Base-by-base conservation (phyloP, 2,888 invertebrate genomes). In the Clanis bilineata region DNA sequence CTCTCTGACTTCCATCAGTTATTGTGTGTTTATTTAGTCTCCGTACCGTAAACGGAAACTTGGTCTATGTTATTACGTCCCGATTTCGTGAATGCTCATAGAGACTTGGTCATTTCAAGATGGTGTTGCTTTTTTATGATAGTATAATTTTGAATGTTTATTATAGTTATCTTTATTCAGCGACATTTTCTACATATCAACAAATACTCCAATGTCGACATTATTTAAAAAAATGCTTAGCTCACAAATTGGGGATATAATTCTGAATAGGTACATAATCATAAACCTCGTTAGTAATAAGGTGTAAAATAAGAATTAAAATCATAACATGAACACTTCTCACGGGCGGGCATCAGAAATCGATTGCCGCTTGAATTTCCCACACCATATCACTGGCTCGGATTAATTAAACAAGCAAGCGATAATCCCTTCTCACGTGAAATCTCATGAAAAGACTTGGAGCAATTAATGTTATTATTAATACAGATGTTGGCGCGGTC, bases 371-470 rank as follows among this genome's bases (percentile, higher is more conserved):
- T 65, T 65, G 69, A 68, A 72, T 80, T 86, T 88, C 86, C 79
- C 87, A 88, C 79, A 74, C 68, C 62, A 64, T 72, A 70, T 74
- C 70, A 66, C 71, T 68, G 72, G 61, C 66, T 69, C 76, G 83
- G 91, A 90, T 90, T 89, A 90, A 85, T 79, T 77, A 82, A 84
- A 85, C 80, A 79, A 82, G 85, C 80, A 76, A 77, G 73, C 76
- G 79, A 76, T 90, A 90, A 91, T 90, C 88, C 74, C 77, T 78
- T 87, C 85, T 83, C 85, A 83, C 75, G 81, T 87, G 85, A 85
- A 87, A 84, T 83, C 73, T 79, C 71, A 77, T 84, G 83, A 83
- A 86, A 84, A 82, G 82, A 73, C 77, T 80, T 60, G 65, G 61
- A 73, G 79, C 79, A 85, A 86, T 86, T 85, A 86, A 87, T 83